Evolutionary conservation across 2,888 invertebrate genomes (phyloP).

Genomic region (Heteromyza rotundicornis): DNA sequence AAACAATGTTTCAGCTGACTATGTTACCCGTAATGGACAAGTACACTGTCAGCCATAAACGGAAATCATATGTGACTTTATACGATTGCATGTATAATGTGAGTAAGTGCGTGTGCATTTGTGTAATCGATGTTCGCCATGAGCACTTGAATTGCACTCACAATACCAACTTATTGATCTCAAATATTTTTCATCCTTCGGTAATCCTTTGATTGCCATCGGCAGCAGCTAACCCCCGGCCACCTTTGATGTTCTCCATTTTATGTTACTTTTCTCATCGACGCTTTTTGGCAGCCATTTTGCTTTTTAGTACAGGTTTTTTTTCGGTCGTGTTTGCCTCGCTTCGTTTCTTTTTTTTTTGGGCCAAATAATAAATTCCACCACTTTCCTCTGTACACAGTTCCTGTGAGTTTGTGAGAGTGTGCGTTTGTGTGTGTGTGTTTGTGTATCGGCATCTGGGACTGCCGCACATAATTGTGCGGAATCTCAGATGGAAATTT

Average conservation of each 20-base stretch:
- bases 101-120: too few relatives aligned
- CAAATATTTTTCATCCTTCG: background rate
- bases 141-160: background rate
- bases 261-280: constrained; percentile 23
- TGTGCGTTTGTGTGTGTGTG: background rate
- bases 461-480: constrained; percentile 1
- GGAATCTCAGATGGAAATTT: constrained; percentile 17
- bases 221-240: too few relatives aligned
- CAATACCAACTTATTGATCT: background rate
- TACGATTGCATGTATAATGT: too few relatives aligned
- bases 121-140: too few relatives aligned
- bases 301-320: constrained; percentile 30
- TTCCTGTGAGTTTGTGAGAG: background rate
- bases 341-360: constrained; percentile 29
- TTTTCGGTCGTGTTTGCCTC: too few relatives aligned
- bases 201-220: background rate
- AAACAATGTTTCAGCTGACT: background rate
- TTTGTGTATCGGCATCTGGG: background rate
- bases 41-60: constrained; percentile 7
- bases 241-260: constrained; percentile 36
- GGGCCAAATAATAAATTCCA: constrained; percentile 43
- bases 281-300: constrained; percentile 48
- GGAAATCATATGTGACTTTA: too few relatives aligned
- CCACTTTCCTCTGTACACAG: constrained; percentile 35
- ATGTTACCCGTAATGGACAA: background rate